Base-by-base conservation (phyloP, 2,113 vertebrate genomes). In the Poeciliopsis occidentalis region DNA sequence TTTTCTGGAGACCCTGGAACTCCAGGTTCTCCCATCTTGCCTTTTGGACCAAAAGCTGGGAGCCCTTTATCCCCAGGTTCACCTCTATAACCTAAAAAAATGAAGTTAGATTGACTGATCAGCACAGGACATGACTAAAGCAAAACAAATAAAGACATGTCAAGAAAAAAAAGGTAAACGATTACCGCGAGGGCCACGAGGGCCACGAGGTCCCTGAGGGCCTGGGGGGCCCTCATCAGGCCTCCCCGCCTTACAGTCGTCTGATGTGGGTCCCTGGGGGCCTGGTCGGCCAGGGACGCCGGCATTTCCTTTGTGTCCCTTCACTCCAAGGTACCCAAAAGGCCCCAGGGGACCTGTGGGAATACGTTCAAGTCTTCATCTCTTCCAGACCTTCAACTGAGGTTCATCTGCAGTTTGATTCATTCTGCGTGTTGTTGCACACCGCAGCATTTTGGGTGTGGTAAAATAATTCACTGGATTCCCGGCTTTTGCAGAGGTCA, bases 51-150 rank as follows among this genome's bases (percentile, higher is more conserved):
- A 39, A 31, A 10, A 34, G 77, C 88, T 60, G 86, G 67, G 34
- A 7, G 11, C 10, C 93, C 92, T 4, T 26, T 6, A 4, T 17
- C 57, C 5, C 94, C 94, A 0, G 5, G 4, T 0, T 51, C 67
- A 37, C 94, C 94, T 30, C 92, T 94, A 26, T 87, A 77, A 26
- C 93, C 94, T 12, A 0, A 69, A 26, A 27, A 17, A 15, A 44
- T 15, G 6, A 31, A 24, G 12, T 37, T 19, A 70, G 51, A n/a
- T 15, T 30, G 3, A 30, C 8, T 11, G 8, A 54, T 31, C 24
- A 57, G 5, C 39, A 51, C 3, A 30, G 29, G 19, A 67, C 2
- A 24, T 57, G 5, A 57, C 47, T 0, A 22, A 37, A 26, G 17
- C 5, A 65, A 65, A 31, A 39, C 22, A 22, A 64, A 3, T 64